Base-by-base conservation (phyloP, 2,888 invertebrate genomes). In the Galerucella calmariensis region DNA sequence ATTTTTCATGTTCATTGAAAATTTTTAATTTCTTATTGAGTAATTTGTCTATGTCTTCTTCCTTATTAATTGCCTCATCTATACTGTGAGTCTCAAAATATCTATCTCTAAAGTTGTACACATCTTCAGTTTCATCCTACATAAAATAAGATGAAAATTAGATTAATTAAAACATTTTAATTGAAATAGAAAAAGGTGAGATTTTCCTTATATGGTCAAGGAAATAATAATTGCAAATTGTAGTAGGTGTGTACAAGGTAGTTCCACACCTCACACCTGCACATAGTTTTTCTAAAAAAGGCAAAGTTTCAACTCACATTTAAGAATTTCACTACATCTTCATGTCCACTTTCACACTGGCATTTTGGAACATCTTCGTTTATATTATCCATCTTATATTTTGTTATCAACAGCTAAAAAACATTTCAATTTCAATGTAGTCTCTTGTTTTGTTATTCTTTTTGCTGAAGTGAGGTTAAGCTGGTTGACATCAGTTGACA, bases 61-160 rank as follows among this genome's bases (percentile, higher is more conserved):
- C 90, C 84, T 94, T 95, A 62, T 92, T 89, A 24, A 88, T 84
- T 0, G 94, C 94, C 85, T 92, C 89, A 78, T 92, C 92, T 53
- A 94, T 88, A 9, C 91, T 88, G 87, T 94, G 92, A 78, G 90
- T 91, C 83, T 94, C 94, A 88, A 95, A 95, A 87, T 94, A 96
- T 82, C 93, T 90, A 86, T 96, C 94, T 81, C 94, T 90, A 85
- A 91, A 95, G 46, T 88, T 83, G 85, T 93, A 94, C 65, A 95
- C 86, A 0, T 90, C 88, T 76, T 91, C 88, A 0, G 95, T 92
- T 79, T 90, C 90, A 81, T 90, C 90, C 94, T 95, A 86, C 66
- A 90, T 89, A 53, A 75, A 76, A 77, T 59, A 41, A 56, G n/a
- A 48, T 24, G 6, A 11, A 24, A 62, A 59, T 71, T 46, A 59